Evolutionary conservation across 2,797 vertebrate genomes (phyloP).

Genomic region (Ptychadena robeensis): DNA sequence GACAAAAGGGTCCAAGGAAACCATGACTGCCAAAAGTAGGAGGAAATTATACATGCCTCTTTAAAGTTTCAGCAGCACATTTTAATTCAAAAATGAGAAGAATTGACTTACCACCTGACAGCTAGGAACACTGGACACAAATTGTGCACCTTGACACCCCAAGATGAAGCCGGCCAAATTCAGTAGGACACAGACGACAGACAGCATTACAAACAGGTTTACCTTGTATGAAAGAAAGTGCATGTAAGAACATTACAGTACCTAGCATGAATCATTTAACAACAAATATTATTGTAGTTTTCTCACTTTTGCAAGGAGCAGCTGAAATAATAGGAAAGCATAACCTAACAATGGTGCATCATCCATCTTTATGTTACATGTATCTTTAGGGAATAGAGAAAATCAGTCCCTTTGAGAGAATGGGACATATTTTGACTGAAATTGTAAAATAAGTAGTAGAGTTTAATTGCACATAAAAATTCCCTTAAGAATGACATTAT

Average conservation of each 20-base stretch:
- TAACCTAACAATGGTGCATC: too few species aligned
- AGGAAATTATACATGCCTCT: too few species aligned
- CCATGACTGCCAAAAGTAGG: too few species aligned
- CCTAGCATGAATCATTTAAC: background rate
- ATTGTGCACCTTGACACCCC: constrained; percentile 84
- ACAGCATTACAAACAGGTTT: constrained; percentile 85
- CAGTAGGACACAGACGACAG: constrained; percentile 84
- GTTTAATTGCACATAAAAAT: background rate
- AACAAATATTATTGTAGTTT: too few species aligned
- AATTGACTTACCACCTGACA: constrained; percentile 83
- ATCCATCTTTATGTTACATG: too few species aligned
- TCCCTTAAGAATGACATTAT: background rate
- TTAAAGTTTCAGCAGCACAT: too few species aligned
- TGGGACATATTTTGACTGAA: background rate
- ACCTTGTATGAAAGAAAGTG: constrained; percentile 74
- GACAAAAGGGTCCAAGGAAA: too few species aligned
- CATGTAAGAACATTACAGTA: too few species aligned
- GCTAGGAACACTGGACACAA: constrained; percentile 81
- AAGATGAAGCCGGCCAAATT: constrained; percentile 85
- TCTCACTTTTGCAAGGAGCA: background rate
- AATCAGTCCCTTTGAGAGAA: background rate
- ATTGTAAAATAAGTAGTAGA: background rate
- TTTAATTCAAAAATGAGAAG: background rate
- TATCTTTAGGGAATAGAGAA: background rate
- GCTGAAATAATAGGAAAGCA: background rate